A percentile compares a stretch with the other conserved stretches of the same genome.
phyloP scores from a whole-genome alignment of 92 coral and sea anemone genomes.

The Palythoa grandiflora region DNA sequence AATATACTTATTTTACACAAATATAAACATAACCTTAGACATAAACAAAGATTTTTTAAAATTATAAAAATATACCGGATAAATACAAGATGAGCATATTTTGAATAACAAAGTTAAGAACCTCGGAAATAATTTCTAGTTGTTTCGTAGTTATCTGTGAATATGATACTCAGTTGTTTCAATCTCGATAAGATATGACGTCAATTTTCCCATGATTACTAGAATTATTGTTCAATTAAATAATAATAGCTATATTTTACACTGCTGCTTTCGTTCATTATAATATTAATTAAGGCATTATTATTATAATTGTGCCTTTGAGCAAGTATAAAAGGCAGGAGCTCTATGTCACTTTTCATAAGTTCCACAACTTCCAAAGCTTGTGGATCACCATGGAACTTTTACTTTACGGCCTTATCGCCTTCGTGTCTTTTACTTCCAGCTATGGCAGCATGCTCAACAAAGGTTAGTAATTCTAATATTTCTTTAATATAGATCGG shows the following conservation, averaged over 20 bases:
- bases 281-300: neutral
- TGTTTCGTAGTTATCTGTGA: slow-evolving; percentile 1
- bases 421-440: slow-evolving; percentile 3
- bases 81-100: neutral
- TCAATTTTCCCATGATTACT: slow-evolving; percentile 1
- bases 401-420: neutral
- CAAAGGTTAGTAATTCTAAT: slow-evolving; percentile 4
- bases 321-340: slow-evolving; percentile 2
- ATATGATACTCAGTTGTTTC: neutral
- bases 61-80: neutral
- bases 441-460: neutral
- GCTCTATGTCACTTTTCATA: neutral
- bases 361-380: neutral
- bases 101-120: neutral
- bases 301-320: neutral
- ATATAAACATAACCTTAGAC: too few species aligned
- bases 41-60: neutral
- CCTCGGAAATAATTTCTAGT: slow-evolving; percentile 1
- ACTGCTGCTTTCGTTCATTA: neutral
- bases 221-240: neutral
- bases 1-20: too few species aligned
- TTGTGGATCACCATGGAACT: neutral
- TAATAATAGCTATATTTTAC: neutral
- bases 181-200: slow-evolving; percentile 5
- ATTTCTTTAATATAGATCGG: too few species aligned